Evolutionary conservation across 2,113 vertebrate genomes (phyloP).

Genomic region (Epinephelus cyanopodus): DNA sequence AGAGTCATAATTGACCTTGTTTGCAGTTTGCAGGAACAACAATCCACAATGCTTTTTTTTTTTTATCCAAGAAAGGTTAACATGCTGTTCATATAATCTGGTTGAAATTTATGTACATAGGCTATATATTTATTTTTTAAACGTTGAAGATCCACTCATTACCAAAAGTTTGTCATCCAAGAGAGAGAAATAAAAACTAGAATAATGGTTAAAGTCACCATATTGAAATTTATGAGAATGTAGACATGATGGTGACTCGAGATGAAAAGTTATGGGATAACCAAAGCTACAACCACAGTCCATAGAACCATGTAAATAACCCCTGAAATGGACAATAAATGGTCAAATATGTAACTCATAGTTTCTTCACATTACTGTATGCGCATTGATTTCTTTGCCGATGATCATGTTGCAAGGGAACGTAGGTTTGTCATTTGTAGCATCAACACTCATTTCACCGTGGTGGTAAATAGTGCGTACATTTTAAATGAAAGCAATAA

Average conservation of each 20-base stretch:
- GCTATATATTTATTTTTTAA: too few species aligned
- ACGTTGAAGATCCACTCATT: too few species aligned
- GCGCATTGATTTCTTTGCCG: neutral
- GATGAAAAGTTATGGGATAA: neutral
- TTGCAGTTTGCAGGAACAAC: too few species aligned
- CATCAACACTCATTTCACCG: neutral
- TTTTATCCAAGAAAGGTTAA: too few species aligned
- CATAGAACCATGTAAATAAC: neutral
- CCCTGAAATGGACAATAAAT: neutral
- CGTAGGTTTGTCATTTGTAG: neutral
- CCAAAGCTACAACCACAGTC: neutral
- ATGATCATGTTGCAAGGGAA: neutral
- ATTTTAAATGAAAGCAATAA: neutral
- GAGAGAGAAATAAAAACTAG: too few species aligned
- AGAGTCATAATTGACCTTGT: too few species aligned
- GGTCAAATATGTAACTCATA: neutral
- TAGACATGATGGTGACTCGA: neutral
- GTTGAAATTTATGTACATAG: too few species aligned
- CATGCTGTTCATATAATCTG: too few species aligned
- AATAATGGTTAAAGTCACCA: too few species aligned
- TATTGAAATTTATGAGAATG: too few species aligned
- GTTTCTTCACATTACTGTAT: neutral
- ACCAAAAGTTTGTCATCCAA: too few species aligned
- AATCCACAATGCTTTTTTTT: too few species aligned
- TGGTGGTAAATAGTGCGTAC: neutral